Conservation (phyloP, 2,797 vertebrate genomes). For the Danio choprae region DNA sequence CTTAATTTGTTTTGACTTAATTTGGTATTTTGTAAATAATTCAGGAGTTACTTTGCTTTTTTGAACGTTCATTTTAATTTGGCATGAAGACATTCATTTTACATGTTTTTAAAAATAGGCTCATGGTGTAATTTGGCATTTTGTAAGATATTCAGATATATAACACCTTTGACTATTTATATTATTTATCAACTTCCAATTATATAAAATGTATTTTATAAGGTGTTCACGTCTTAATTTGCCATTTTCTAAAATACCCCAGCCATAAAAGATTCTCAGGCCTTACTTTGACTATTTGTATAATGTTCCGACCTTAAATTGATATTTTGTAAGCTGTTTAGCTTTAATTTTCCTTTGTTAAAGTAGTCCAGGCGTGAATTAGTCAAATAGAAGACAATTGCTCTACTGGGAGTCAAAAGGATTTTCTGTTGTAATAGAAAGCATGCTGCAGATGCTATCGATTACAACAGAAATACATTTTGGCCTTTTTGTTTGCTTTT, state of each 20-base stretch:
- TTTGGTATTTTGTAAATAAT: too few relatives aligned
- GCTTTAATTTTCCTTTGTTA: not conserved
- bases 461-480: not conserved
- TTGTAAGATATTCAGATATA: too few relatives aligned
- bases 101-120: too few relatives aligned
- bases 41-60: too few relatives aligned
- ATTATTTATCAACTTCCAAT: too few relatives aligned
- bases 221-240: not conserved
- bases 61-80: too few relatives aligned
- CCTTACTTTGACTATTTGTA: not conserved
- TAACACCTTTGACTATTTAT: too few relatives aligned
- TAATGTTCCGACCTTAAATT: not conserved
- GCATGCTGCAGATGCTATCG: not conserved
- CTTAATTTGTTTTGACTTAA: too few relatives aligned
- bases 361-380: not conserved
- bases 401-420: not conserved
- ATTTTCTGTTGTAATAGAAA: not conserved
- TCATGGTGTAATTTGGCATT: too few relatives aligned
- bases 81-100: too few relatives aligned
- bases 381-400: not conserved
- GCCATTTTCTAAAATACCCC: not conserved
- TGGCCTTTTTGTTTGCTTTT: not conserved
- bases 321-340: not conserved
- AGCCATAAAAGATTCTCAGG: not conserved
- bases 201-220: not conserved